Evolutionary conservation across 2,888 invertebrate genomes (phyloP).

Genomic region (Elegia similella): DNA sequence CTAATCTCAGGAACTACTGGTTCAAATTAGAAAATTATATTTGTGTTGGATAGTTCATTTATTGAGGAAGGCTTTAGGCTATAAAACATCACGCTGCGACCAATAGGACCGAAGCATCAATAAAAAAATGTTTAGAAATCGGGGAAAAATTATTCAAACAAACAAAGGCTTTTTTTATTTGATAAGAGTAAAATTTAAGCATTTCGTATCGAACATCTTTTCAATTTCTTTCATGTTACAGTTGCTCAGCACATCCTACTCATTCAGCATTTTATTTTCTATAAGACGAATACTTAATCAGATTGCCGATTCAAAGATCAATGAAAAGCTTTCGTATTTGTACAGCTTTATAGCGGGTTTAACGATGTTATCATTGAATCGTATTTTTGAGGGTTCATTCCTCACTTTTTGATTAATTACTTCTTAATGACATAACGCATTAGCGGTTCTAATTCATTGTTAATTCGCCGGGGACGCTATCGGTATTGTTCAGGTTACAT

Average conservation of each 20-base stretch:
- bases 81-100: too few species aligned
- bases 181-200: too few species aligned
- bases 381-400: slow-evolving; percentile 50
- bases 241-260: not conserved
- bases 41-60: too few species aligned
- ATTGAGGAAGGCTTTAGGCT: too few species aligned
- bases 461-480: slow-evolving; percentile 40
- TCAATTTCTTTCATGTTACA: too few species aligned
- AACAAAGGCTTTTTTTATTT: too few species aligned
- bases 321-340: not conserved
- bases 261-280: not conserved
- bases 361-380: slow-evolving; percentile 38
- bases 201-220: too few species aligned
- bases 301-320: not conserved
- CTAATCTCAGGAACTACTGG: too few species aligned
- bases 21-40: too few species aligned
- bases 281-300: not conserved
- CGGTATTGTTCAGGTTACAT: not conserved
- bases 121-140: too few species aligned
- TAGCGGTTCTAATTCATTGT: slow-evolving; percentile 64
- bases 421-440: slow-evolving; percentile 69
- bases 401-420: slow-evolving; percentile 72
- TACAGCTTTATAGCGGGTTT: slow-evolving; percentile 20
- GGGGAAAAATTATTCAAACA: too few species aligned
- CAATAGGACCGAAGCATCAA: too few species aligned